Evolutionary conservation across 1,140 invertebrate genomes (phyloP), one percentile per base, ranked within the genome.

Genomic region (Nixonia krombeini): DNA sequence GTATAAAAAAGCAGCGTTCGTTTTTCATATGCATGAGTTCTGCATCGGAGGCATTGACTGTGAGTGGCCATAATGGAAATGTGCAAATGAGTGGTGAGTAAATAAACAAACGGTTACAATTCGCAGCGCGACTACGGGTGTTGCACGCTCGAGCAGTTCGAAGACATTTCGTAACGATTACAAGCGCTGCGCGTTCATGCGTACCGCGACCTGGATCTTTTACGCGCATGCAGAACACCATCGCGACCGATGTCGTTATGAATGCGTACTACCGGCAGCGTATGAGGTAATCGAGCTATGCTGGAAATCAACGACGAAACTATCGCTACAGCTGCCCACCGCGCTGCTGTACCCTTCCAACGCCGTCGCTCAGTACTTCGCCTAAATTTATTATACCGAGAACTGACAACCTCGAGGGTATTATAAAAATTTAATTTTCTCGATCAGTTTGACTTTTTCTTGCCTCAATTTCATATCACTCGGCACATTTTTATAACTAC

Each of bases 151-250:
- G 41, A 58, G 58, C 71, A 70, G 65, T 65, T 67, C 52, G 45
- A 66, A 74, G 73, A 75, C 50, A 73, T 81, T 82, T 83, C 81
- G 80, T 81, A 83, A 83, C 74, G 77, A 83, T 81, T 79, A 77
- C 70, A 70, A 72, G 74, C 70, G 72, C 56, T 72, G 78, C 74
- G 81, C 71, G 65, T 74, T 82, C 80, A 82, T 83, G 81, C 81
- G 76, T 82, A 65, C 68, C 73, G 72, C 80, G 79, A 83, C 81
- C 80, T 83, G 76, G 63, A 82, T 83, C 79, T 78, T 76, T 81
- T 74, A 56, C 49, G 53, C 61, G 50, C 51, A 44, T 52, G 53
- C 53, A 70, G 38, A 49, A 59, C 66, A 61, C 38, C 49, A 63
- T 69, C 49, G 65, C 45, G 57, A 59, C 44, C 33, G 45, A 50